A percentile compares a stretch with the other conserved stretches of the same genome.
These are phyloP conservation scores for Meta bourneti DNA, from an alignment of 2,888 invertebrate species.

Conservation along the genomic window DNA sequence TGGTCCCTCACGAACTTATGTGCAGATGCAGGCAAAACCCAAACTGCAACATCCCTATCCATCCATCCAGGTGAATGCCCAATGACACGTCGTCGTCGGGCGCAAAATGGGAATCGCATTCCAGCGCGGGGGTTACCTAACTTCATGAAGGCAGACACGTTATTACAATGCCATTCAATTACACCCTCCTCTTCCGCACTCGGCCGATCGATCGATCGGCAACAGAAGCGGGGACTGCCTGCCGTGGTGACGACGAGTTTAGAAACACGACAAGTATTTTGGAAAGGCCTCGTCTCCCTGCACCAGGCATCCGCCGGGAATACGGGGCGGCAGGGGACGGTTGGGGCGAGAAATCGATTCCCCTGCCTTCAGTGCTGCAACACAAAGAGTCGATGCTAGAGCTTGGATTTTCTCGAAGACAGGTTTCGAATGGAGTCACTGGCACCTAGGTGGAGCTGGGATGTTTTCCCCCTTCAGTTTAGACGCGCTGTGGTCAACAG, in stretches of 20 bases:
- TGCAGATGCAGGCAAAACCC: background rate
- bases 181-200: constrained; percentile 13
- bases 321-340: constrained; percentile 23
- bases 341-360: constrained; percentile 25
- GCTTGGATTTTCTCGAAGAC: background rate
- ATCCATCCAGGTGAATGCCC: constrained; percentile 6
- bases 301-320: constrained; percentile 36
- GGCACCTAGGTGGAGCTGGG: background rate
- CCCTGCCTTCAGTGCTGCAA: background rate
- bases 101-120: constrained; percentile 27
- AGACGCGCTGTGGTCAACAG: too few relatives aligned
- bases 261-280: constrained; percentile 76
- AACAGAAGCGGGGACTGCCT: background rate
- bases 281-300: constrained; percentile 36
- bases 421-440: background rate
- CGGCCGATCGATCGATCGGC: constrained; percentile 5
- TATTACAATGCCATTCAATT: constrained; percentile 76
- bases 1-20: too few relatives aligned
- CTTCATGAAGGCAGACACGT: constrained; percentile 70
- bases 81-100: background rate
- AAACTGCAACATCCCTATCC: background rate
- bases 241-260: constrained; percentile 71
- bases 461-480: background rate
- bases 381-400: background rate
- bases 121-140: constrained; percentile 31